These are phyloP conservation scores for Tuberolachnus salignus DNA, from an alignment of 2,888 invertebrate species.

Conservation along the genomic window DNA sequence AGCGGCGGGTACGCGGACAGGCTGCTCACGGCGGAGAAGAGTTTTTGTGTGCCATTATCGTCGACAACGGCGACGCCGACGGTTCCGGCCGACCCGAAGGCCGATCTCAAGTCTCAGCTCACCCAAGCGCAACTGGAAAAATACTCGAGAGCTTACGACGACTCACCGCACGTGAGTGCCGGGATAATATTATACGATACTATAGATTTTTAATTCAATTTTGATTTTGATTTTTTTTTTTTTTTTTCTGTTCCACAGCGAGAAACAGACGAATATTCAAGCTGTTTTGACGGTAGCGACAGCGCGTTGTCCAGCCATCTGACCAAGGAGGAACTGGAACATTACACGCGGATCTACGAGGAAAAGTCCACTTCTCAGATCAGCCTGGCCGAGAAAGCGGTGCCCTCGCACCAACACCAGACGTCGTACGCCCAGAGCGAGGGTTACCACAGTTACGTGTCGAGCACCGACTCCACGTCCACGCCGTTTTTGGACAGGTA, in stretches of 20 bases:
- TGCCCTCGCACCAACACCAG: slow-evolving; percentile 70
- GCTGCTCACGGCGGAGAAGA: slow-evolving; percentile 63
- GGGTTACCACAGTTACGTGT: slow-evolving; percentile 81
- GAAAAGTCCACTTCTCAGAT: slow-evolving; percentile 59
- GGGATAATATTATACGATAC: too few species aligned
- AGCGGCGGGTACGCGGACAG: slow-evolving; percentile 60
- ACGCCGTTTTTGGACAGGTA: slow-evolving; percentile 78
- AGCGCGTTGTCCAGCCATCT: slow-evolving; percentile 58
- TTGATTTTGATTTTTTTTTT: slow-evolving; percentile 10
- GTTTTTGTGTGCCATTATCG: slow-evolving; percentile 68
- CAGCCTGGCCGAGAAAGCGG: slow-evolving; percentile 57
- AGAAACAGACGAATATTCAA: slow-evolving; percentile 56
- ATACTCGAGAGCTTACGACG: slow-evolving; percentile 64
- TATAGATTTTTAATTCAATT: background rate
- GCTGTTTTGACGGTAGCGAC: slow-evolving; percentile 56
- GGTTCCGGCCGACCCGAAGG: slow-evolving; percentile 47
- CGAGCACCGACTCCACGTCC: slow-evolving; percentile 76
- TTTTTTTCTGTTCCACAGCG: slow-evolving; percentile 55
- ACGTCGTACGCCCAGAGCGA: slow-evolving; percentile 80
- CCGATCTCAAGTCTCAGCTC: slow-evolving; percentile 61
- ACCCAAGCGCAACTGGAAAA: slow-evolving; percentile 65
- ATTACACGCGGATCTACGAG: slow-evolving; percentile 65
- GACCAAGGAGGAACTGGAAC: slow-evolving; percentile 65
- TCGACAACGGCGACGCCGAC: slow-evolving; percentile 64
- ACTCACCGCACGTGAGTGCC: slow-evolving; percentile 61